Conservation (phyloP, 1,140 invertebrate species). For the Drosophila bipectinata region DNA sequence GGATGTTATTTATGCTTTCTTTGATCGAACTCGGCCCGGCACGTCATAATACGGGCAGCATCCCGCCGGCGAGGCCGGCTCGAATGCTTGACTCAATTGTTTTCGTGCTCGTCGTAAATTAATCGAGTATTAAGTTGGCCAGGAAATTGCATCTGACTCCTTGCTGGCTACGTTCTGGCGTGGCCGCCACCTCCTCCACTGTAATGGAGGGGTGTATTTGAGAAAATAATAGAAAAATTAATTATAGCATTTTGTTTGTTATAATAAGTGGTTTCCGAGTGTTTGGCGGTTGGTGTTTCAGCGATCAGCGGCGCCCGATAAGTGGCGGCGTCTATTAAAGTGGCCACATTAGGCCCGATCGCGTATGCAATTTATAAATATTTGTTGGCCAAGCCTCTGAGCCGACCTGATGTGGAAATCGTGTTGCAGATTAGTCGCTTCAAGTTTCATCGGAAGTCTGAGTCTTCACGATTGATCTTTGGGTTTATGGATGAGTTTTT, state of each 20-base stretch:
- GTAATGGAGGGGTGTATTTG: conserved; percentile 40
- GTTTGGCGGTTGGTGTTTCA: conserved; percentile 46
- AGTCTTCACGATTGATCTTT: not conserved
- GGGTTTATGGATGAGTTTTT: not conserved
- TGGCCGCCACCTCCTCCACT: conserved; percentile 7
- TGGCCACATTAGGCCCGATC: conserved; percentile 63
- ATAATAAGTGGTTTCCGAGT: conserved; percentile 66
- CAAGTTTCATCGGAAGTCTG: conserved; percentile 21
- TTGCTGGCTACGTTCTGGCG: conserved; percentile 40
- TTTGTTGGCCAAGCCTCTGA: conserved; percentile 25
- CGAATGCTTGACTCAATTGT: conserved; percentile 44
- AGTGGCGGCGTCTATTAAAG: conserved; percentile 63
- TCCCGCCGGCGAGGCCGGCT: conserved; percentile 10
- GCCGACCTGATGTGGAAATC: conserved; percentile 39
- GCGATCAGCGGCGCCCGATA: conserved; percentile 63
- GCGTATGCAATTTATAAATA: conserved; percentile 67
- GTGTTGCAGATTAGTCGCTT: conserved; percentile 40
- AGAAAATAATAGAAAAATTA: conserved; percentile 72
- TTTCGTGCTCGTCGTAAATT: conserved; percentile 73
- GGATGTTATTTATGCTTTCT: conserved; percentile 78
- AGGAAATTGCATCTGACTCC: conserved; percentile 71
- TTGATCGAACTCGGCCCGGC: conserved; percentile 73
- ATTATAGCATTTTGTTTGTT: conserved; percentile 74
- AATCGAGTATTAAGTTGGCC: conserved; percentile 68
- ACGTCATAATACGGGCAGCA: conserved; percentile 71